Percentiles rank a stretch among this genome's conserved stretches.
These are phyloP conservation scores for Papilio dardanus DNA, from an alignment of 1,140 invertebrate genomes.

Conservation along the genomic window DNA sequence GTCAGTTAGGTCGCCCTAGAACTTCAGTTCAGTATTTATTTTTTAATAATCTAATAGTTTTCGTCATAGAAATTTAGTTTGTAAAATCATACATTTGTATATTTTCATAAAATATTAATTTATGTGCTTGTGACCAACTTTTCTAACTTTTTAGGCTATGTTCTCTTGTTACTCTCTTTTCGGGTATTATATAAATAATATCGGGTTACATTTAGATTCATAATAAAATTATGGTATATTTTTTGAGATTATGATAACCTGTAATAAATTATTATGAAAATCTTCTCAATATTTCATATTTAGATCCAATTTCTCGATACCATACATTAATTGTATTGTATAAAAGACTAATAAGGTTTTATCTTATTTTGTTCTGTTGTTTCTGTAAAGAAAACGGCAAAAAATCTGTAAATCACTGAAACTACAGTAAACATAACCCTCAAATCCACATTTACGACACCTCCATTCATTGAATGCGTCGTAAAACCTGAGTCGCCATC, in stretches of 20 bases:
- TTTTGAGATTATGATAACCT: too few relatives aligned
- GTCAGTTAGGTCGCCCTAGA: background rate
- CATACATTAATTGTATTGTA: background rate
- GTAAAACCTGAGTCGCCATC: constrained; percentile 57
- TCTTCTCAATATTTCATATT: background rate
- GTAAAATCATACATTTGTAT: background rate
- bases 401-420: constrained; percentile 35
- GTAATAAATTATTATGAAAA: background rate
- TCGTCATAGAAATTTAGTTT: background rate
- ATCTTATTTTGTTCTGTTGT: constrained; percentile 16
- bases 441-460: constrained; percentile 64
- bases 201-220: too few relatives aligned
- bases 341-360: background rate
- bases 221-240: too few relatives aligned
- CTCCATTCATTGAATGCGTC: constrained; percentile 64
- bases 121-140: too few relatives aligned
- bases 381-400: constrained; percentile 29
- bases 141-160: too few relatives aligned
- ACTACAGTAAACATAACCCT: constrained; percentile 46
- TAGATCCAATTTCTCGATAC: background rate
- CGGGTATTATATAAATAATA: too few relatives aligned
- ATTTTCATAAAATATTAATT: background rate
- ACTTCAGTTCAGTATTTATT: constrained; percentile 11
- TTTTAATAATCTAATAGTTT: background rate
- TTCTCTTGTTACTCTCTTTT: too few relatives aligned